phyloP scores from a whole-genome alignment of 2,888 invertebrate species.

The Drosophila kanekoi region DNA sequence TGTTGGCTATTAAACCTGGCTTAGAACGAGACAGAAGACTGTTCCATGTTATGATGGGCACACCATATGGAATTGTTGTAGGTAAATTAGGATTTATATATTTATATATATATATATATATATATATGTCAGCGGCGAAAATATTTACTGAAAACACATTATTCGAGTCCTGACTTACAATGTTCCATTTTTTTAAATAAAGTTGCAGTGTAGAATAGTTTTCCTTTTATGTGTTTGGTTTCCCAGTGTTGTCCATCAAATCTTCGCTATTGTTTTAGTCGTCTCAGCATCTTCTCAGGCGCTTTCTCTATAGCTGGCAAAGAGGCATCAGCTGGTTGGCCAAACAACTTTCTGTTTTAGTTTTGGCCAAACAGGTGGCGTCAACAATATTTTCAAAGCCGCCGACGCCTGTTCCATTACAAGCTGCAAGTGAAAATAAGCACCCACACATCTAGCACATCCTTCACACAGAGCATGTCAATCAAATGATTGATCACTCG shows the following conservation, averaged over 20 bases:
- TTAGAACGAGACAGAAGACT: too few species aligned
- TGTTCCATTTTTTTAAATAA: too few species aligned
- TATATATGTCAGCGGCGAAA: too few species aligned
- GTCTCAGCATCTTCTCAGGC: not conserved
- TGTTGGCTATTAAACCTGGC: not conserved
- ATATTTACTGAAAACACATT: too few species aligned
- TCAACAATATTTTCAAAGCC: too few species aligned
- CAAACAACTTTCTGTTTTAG: conserved; percentile 57
- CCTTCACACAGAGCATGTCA: conserved; percentile 67
- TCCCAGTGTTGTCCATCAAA: too few species aligned
- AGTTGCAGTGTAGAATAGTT: too few species aligned
- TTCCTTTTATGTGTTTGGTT: too few species aligned
- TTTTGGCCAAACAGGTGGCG: conserved; percentile 60
- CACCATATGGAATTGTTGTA: not conserved
- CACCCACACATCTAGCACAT: conserved; percentile 38
- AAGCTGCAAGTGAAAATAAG: conserved; percentile 24
- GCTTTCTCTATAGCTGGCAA: conserved; percentile 19
- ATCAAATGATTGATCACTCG: conserved; percentile 76
- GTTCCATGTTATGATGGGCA: not conserved
- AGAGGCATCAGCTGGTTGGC: conserved; percentile 33
- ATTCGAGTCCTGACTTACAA: too few species aligned
- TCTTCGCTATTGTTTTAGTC: not conserved
- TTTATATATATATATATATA: too few species aligned
- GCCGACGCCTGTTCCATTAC: too few species aligned
- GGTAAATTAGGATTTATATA: too few species aligned